Evolutionary conservation across 2,113 vertebrate species (phyloP).

Genomic region (Bufo gargarizans): DNA sequence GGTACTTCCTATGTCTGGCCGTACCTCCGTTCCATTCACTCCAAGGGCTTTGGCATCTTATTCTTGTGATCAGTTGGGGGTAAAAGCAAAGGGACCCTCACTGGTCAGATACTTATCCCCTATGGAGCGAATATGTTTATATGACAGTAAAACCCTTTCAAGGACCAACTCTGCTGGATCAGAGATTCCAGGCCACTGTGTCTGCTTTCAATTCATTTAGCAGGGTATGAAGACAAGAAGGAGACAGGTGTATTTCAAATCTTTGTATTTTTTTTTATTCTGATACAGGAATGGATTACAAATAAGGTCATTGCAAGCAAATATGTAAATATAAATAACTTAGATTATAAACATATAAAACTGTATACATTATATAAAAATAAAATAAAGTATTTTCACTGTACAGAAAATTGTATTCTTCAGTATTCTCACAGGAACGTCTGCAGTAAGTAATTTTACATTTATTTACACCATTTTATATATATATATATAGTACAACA

Average conservation of each 20-base stretch:
- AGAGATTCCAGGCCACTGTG: no score
- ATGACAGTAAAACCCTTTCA: no score
- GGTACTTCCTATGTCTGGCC: no score
- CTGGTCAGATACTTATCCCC: no score
- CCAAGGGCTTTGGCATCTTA: no score
- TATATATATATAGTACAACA: not conserved
- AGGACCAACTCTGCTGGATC: no score
- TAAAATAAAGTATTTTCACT: conserved; percentile 74
- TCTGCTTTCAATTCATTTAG: not conserved
- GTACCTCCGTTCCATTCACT: no score
- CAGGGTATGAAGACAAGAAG: not conserved
- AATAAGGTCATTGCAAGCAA: conserved; percentile 18
- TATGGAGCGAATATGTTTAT: no score
- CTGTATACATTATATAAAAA: conserved; percentile 71
- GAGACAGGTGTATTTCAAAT: not conserved
- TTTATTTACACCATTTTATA: not conserved
- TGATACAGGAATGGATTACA: conserved; percentile 38
- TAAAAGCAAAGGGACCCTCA: no score
- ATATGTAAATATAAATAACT: conserved; percentile 74
- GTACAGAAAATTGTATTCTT: conserved; percentile 69
- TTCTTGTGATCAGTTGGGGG: no score
- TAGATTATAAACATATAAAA: conserved; percentile 72
- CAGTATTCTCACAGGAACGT: conserved; percentile 12
- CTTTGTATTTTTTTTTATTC: conserved; percentile 37
- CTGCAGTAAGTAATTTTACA: not conserved